Evolutionary conservation across 2,113 vertebrate genomes (phyloP).

Genomic region (Varanus salvator): DNA sequence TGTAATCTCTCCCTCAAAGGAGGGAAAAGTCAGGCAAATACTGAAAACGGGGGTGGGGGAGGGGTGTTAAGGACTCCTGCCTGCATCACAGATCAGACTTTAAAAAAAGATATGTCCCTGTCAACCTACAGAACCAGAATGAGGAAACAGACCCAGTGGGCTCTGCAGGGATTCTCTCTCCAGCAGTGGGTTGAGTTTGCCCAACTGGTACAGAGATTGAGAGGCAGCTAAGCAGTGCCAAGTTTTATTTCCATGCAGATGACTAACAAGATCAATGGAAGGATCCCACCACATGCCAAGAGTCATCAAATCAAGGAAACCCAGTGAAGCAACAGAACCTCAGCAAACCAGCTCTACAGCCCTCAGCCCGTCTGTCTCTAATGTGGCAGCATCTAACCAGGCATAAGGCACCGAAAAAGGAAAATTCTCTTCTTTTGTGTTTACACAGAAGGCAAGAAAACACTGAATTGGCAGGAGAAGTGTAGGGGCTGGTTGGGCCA

Average conservation of each 20-base stretch:
- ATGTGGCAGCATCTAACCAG: neutral
- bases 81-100: neutral
- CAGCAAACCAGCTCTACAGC: neutral
- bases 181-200: neutral
- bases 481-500: too few species aligned
- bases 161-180: too few species aligned
- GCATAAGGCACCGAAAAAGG: neutral
- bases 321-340: too few species aligned
- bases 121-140: neutral
- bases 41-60: neutral
- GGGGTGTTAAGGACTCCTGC: neutral
- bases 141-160: neutral
- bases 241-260: neutral
- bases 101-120: neutral
- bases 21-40: neutral
- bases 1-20: neutral
- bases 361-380: too few species aligned
- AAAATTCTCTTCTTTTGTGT: neutral
- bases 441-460: neutral
- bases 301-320: neutral
- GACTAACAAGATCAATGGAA: neutral
- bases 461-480: neutral
- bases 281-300: neutral
- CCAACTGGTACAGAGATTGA: neutral
- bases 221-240: neutral